A percentile compares a stretch with the other conserved stretches of the same genome.
Conservation (phyloP, 2,113 vertebrate genomes). For the Irena cyanogastra region DNA sequence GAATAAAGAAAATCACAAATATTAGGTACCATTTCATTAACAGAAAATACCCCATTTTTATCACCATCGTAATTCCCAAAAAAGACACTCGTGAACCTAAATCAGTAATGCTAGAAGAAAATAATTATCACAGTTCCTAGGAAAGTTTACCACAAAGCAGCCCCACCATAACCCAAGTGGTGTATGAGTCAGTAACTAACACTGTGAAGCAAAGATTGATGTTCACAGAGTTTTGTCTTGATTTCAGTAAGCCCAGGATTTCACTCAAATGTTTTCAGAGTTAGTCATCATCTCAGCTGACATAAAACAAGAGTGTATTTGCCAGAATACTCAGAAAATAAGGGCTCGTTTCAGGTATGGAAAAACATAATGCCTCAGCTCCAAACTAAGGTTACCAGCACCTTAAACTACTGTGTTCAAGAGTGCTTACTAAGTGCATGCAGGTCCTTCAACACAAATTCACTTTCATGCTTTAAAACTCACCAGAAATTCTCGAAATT, state of each 20-base stretch:
- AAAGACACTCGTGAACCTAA: background rate
- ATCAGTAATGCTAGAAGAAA: background rate
- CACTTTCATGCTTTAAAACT: background rate
- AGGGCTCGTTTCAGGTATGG: background rate
- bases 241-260: background rate
- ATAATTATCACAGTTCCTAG: background rate
- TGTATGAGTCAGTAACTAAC: background rate
- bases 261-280: background rate
- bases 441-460: background rate
- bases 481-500: background rate
- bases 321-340: background rate
- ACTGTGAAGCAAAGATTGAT: background rate
- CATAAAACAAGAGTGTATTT: background rate
- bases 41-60: background rate
- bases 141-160: constrained; percentile 10
- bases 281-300: constrained; percentile 36
- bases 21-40: constrained; percentile 33
- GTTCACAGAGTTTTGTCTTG: background rate
- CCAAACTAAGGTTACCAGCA: background rate
- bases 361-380: background rate
- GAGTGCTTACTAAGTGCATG: background rate
- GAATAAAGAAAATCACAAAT: constrained; percentile 44
- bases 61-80: background rate
- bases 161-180: background rate
- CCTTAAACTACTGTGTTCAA: background rate